Conservation (phyloP, 2,113 vertebrate species). For the Petroica traversi region DNA sequence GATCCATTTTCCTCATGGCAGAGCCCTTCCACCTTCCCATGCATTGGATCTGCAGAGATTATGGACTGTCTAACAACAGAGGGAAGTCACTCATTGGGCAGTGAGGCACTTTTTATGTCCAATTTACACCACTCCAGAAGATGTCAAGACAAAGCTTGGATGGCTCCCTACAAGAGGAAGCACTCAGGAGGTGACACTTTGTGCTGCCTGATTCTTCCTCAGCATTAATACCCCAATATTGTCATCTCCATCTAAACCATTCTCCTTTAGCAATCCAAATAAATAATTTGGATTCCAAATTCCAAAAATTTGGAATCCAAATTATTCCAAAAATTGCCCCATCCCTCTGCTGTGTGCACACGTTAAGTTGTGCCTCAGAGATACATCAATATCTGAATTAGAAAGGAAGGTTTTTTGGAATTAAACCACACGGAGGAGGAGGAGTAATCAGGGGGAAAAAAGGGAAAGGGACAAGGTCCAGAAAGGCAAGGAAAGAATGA, state of each 20-base stretch:
- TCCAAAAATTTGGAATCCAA: no score
- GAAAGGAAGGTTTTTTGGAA: not conserved
- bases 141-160: not conserved
- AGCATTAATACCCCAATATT: not conserved
- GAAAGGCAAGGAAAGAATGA: not conserved
- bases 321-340: not conserved
- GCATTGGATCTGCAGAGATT: not conserved
- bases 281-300: no score
- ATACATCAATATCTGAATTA: not conserved
- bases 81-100: not conserved
- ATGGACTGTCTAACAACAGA: not conserved
- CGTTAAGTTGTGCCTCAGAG: not conserved
- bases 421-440: not conserved
- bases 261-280: not conserved
- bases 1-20: not conserved
- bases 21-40: not conserved
- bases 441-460: not conserved
- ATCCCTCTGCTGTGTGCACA: accelerated
- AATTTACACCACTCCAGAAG: not conserved
- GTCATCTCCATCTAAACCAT: not conserved
- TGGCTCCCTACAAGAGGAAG: not conserved
- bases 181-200: not conserved
- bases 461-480: not conserved
- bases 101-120: not conserved
- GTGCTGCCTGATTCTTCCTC: not conserved